Conservation (phyloP, 2,888 invertebrate genomes). For the Cosmorhoe ocellata region DNA sequence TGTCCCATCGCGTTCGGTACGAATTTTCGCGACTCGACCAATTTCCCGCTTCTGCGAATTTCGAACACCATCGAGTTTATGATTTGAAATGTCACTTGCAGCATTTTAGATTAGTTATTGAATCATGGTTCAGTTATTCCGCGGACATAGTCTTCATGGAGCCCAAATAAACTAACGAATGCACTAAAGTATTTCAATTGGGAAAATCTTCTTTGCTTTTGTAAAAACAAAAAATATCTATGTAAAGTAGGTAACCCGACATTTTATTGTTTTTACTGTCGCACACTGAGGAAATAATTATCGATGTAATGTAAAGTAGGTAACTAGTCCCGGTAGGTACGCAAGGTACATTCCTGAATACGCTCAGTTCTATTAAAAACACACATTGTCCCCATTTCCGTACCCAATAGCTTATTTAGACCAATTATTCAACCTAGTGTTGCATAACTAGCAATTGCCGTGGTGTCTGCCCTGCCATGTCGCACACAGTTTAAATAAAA, state of each 20-base stretch:
- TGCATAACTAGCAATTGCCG: constrained; percentile 38
- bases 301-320: no score
- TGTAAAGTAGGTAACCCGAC: no score
- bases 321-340: no score
- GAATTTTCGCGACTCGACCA: constrained; percentile 63
- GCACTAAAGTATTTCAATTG: no score
- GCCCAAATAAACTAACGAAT: no score
- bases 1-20: constrained; percentile 60
- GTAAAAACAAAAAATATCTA: no score
- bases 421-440: constrained; percentile 34
- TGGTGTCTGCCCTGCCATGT: background rate
- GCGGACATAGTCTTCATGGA: no score
- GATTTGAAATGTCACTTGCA: constrained; percentile 29
- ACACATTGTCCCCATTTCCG: constrained; percentile 16
- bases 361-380: background rate
- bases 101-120: constrained; percentile 30
- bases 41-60: constrained; percentile 54
- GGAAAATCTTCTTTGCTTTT: no score
- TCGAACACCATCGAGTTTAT: constrained; percentile 32
- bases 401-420: constrained; percentile 33
- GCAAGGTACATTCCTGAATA: constrained; percentile 2
- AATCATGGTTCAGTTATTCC: constrained; percentile 20
- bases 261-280: no score
- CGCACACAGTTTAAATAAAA: constrained; percentile 1
- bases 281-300: no score